A percentile compares a stretch with the other conserved stretches of the same genome.
Evolutionary conservation across 2,797 vertebrate genomes (phyloP).

Genomic region (Phoxinus dragarum): DNA sequence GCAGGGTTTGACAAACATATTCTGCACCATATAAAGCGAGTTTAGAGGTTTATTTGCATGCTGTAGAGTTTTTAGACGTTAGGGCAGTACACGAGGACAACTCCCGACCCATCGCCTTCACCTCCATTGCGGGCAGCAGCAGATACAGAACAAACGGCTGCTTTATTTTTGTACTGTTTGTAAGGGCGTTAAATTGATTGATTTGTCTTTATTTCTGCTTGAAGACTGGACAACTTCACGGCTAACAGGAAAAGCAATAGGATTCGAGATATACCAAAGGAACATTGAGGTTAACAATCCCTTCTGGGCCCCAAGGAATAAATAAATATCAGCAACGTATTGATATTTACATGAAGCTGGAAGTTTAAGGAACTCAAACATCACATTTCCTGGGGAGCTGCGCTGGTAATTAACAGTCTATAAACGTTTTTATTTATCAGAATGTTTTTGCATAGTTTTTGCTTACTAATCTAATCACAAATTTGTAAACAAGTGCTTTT

Average conservation of each 20-base stretch:
- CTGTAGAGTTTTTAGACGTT: slow-evolving; percentile 22
- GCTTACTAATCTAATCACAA: background rate
- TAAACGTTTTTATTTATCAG: background rate
- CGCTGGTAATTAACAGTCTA: background rate
- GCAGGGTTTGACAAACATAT: slow-evolving; percentile 20
- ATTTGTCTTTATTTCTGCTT: background rate
- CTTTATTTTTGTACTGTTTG: background rate
- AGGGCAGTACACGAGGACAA: slow-evolving; percentile 39
- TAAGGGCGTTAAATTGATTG: background rate
- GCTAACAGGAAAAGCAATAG: slow-evolving; percentile 4
- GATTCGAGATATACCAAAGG: slow-evolving; percentile 14
- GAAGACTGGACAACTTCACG: background rate
- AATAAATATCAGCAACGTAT: background rate
- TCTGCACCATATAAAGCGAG: background rate
- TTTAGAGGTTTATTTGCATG: background rate
- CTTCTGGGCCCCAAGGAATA: slow-evolving; percentile 27
- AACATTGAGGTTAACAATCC: background rate
- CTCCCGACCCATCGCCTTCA: slow-evolving; percentile 39
- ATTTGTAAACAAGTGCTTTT: background rate
- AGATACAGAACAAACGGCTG: slow-evolving; percentile 1
- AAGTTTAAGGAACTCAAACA: slow-evolving; percentile 23
- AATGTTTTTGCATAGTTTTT: background rate
- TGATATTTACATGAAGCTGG: slow-evolving; percentile 35
- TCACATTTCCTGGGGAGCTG: slow-evolving; percentile 21
- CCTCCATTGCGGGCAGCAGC: slow-evolving; percentile 10